Percentiles rank a stretch among this genome's conserved stretches.
Evolutionary conservation across 2,888 invertebrate genomes (phyloP).

Genomic region (Drosophila longiperda): DNA sequence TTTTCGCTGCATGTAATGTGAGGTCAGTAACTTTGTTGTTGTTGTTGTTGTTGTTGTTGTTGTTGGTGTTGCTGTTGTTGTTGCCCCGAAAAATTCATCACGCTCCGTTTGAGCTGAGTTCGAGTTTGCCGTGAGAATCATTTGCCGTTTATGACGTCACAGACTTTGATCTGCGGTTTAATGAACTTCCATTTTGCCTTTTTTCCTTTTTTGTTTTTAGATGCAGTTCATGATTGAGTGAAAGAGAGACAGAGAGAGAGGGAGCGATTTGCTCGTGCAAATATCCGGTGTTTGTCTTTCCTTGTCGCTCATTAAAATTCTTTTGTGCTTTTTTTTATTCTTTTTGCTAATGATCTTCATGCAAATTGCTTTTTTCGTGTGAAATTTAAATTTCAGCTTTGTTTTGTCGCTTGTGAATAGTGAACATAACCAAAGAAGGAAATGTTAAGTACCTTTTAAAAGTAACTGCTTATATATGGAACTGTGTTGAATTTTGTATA

Average conservation of each 20-base stretch:
- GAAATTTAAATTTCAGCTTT: slow-evolving; percentile 24
- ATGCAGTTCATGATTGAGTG: slow-evolving; percentile 9
- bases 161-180: slow-evolving; percentile 57
- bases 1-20: slow-evolving; percentile 69
- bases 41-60: slow-evolving; percentile 39
- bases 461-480: background rate
- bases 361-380: slow-evolving; percentile 32
- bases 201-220: slow-evolving; percentile 12
- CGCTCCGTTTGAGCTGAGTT: slow-evolving; percentile 63
- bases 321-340: slow-evolving; percentile 3
- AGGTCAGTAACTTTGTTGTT: slow-evolving; percentile 73
- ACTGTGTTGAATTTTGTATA: slow-evolving; percentile 1
- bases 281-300: slow-evolving; percentile 37
- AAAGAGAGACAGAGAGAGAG: background rate
- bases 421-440: background rate
- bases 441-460: background rate
- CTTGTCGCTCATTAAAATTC: slow-evolving; percentile 24
- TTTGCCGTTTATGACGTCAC: slow-evolving; percentile 69
- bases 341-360: slow-evolving; percentile 20
- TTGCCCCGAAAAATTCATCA: slow-evolving; percentile 73
- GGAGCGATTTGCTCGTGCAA: background rate
- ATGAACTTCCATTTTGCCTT: slow-evolving; percentile 58
- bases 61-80: slow-evolving; percentile 18
- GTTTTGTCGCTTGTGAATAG: background rate
- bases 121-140: slow-evolving; percentile 47